phyloP scores from a whole-genome alignment of 2,888 invertebrate species.

The Mesoligia furuncula region DNA sequence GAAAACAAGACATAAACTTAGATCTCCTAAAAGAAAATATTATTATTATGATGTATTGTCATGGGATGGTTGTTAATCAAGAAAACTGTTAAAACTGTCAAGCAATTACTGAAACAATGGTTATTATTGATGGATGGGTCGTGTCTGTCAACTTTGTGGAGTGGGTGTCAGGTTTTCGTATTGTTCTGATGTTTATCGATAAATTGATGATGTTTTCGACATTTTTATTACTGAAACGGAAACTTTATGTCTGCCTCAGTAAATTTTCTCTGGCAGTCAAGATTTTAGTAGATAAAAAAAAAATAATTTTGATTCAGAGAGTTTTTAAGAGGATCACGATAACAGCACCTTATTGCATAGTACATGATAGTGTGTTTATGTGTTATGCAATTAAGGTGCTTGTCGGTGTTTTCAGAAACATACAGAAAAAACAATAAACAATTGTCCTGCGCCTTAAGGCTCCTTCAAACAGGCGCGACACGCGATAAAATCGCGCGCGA shows the following conservation, averaged over 20 bases:
- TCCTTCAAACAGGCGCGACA: too few species aligned
- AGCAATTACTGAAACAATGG: constrained; percentile 16
- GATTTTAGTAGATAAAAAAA: neutral
- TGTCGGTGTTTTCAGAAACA: too few species aligned
- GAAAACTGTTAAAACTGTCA: constrained; percentile 2
- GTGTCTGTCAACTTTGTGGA: neutral
- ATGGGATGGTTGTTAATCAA: neutral
- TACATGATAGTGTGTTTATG: too few species aligned
- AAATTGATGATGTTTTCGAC: neutral
- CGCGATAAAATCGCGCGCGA: too few species aligned
- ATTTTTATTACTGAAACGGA: neutral
- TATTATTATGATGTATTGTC: neutral
- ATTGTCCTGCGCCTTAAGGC: too few species aligned
- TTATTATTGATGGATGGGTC: constrained; percentile 1
- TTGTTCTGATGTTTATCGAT: neutral
- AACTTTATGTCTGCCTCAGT: neutral
- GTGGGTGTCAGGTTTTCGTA: neutral
- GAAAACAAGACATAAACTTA: neutral
- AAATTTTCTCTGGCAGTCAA: neutral
- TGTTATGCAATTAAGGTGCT: too few species aligned
- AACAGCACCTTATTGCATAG: too few species aligned
- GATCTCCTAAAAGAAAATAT: neutral
- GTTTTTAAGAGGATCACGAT: neutral
- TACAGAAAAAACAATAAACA: too few species aligned
- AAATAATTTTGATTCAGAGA: neutral